Conservation (phyloP, 2,797 vertebrate genomes). For the Tiaroga cobitis region DNA sequence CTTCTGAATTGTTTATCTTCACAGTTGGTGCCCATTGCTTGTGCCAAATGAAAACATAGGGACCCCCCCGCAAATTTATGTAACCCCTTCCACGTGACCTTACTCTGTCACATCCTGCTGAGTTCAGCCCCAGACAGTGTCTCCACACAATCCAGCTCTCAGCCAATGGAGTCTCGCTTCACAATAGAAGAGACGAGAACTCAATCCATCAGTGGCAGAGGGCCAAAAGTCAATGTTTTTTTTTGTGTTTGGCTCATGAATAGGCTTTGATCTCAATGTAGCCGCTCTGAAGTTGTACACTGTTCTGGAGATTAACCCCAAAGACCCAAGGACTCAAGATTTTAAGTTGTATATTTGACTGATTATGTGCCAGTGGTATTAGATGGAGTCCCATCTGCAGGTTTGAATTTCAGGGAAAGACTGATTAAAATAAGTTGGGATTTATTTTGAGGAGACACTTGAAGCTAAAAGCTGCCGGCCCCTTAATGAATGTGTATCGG, state of each 20-base stretch:
- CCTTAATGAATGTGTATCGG: neutral
- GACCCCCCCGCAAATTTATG: neutral
- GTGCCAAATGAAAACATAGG: constrained; percentile 27
- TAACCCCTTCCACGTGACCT: constrained; percentile 49
- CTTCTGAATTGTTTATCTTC: constrained; percentile 26
- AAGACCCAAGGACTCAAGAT: constrained; percentile 41
- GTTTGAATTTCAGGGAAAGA: constrained; percentile 53
- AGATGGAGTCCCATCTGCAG: constrained; percentile 28
- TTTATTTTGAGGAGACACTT: constrained; percentile 56
- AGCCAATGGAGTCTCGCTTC: constrained; percentile 52
- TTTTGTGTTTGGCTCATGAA: constrained; percentile 51
- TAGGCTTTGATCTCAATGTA: constrained; percentile 56
- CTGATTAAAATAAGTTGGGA: constrained; percentile 57
- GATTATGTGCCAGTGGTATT: constrained; percentile 43
- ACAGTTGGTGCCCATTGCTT: constrained; percentile 3
- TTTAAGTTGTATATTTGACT: constrained; percentile 39
- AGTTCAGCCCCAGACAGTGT: constrained; percentile 52
- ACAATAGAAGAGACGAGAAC: constrained; percentile 55
- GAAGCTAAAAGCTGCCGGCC: constrained; percentile 24
- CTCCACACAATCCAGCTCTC: constrained; percentile 52
- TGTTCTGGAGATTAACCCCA: constrained; percentile 53
- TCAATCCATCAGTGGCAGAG: constrained; percentile 59
- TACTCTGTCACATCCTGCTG: constrained; percentile 58
- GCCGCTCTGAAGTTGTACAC: constrained; percentile 53
- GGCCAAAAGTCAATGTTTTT: constrained; percentile 58